Conservation (phyloP, 1,140 invertebrate genomes). For the Pseudachorutes palmiensis region DNA sequence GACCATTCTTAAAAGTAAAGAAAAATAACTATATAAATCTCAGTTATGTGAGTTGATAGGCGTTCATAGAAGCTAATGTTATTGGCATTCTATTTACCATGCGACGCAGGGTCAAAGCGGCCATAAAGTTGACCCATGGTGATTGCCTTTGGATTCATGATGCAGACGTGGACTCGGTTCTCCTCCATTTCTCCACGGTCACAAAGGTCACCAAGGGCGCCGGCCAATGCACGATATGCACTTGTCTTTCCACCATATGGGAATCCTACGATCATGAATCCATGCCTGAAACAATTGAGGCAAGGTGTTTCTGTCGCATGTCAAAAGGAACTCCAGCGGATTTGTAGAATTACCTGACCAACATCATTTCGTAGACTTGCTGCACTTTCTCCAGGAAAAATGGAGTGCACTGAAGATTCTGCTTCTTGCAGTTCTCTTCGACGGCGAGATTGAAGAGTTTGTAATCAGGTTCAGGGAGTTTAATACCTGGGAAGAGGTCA, state of each 20-base stretch:
- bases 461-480: slow-evolving; percentile 66
- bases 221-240: slow-evolving; percentile 67
- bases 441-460: slow-evolving; percentile 52
- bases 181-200: slow-evolving; percentile 71
- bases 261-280: slow-evolving; percentile 81
- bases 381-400: slow-evolving; percentile 84
- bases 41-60: neutral
- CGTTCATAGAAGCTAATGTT: too few relatives aligned
- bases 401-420: slow-evolving; percentile 72
- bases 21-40: slow-evolving; percentile 1
- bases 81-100: slow-evolving; percentile 46
- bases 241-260: slow-evolving; percentile 80
- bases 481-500: slow-evolving; percentile 78
- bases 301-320: too few relatives aligned
- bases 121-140: slow-evolving; percentile 94
- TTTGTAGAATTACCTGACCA: too few relatives aligned
- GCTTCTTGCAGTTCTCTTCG: slow-evolving; percentile 56
- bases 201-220: slow-evolving; percentile 66
- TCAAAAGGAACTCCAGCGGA: too few relatives aligned
- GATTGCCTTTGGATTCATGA: slow-evolving; percentile 93
- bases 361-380: slow-evolving; percentile 93
- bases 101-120: slow-evolving; percentile 85
- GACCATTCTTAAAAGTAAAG: slow-evolving; percentile 56
- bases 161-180: slow-evolving; percentile 75
- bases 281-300: too few relatives aligned